A percentile compares a stretch with the other conserved stretches of the same genome.
Conservation (phyloP, 2,797 vertebrate genomes). For the Sebastes wilsoni region DNA sequence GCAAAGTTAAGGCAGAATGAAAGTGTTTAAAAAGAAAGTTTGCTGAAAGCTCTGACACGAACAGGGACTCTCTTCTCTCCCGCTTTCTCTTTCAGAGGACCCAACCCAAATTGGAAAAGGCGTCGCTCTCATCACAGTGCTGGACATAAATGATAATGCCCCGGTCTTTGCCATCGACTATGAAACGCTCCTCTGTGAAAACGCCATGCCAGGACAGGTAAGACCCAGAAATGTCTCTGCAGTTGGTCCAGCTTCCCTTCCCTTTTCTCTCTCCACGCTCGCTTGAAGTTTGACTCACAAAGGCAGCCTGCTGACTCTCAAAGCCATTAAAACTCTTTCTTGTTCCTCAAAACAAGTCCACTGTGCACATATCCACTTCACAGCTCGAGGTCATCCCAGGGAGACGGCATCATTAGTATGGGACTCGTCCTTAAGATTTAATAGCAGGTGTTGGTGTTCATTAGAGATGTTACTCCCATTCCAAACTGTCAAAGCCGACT, state of each 20-base stretch:
- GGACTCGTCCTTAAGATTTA: slow-evolving; percentile 54
- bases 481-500: slow-evolving; percentile 34
- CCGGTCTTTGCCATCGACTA: slow-evolving; percentile 95
- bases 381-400: slow-evolving; percentile 51
- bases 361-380: slow-evolving; percentile 24
- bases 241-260: background rate
- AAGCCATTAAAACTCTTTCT: slow-evolving; percentile 61
- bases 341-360: slow-evolving; percentile 50
- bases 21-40: slow-evolving; percentile 49
- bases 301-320: slow-evolving; percentile 52
- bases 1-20: slow-evolving; percentile 20
- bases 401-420: slow-evolving; percentile 60
- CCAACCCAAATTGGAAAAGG: slow-evolving; percentile 92
- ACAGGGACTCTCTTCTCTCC: background rate
- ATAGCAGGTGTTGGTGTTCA: slow-evolving; percentile 57
- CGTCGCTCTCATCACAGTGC: slow-evolving; percentile 88
- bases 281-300: slow-evolving; percentile 55
- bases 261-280: slow-evolving; percentile 2
- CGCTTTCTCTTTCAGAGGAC: slow-evolving; percentile 84
- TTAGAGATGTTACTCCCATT: slow-evolving; percentile 53
- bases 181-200: slow-evolving; percentile 93
- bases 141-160: slow-evolving; percentile 96
- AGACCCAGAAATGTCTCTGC: slow-evolving; percentile 39
- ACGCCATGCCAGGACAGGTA: slow-evolving; percentile 90
- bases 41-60: slow-evolving; percentile 1